Base-by-base conservation (phyloP, 2,797 vertebrate species). In the Pseudopleuronectes americanus region DNA sequence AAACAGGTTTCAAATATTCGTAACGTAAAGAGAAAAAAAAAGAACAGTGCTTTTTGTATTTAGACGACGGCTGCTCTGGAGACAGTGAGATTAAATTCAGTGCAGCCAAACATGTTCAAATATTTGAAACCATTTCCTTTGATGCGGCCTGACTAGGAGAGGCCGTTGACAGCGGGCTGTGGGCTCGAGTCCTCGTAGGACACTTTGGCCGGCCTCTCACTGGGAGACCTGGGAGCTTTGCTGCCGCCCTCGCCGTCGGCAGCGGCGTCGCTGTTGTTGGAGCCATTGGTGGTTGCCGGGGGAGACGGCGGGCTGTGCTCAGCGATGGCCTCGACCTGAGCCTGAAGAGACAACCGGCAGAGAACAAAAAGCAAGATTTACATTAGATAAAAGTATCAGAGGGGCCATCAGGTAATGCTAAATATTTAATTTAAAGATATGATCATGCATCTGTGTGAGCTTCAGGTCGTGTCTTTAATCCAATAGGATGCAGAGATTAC, bases 151-250 rank as follows among this genome's bases (percentile, higher is more conserved):
- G 64, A 95, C 96, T 97, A 99, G 91, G 96, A 97, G 92, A 99
- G 94, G 86, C 98, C 97, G 66, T 99, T 99, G 77, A 96, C 93
- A 71, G 96, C 96, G 60, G 95, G 91, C 88, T 95, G 92, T 54
- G 93, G 94, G 86, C 86, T 93, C 24, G 90, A 92, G 28, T 97
- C 96, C 68, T 85, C 95, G 84, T 93, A 87, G 78, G 90, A 90
- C 87, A 90, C 93, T 83, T 90, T 92, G 45, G 87, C 63, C 7
- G 86, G 90, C 90, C 86, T 94, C 89, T 97, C 96, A 33, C 92
- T 86, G 71, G 96, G 89, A 87, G 94, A 92, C 82, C 84, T 85
- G 77, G 93, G 89, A 59, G 90, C 84, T 87, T 92, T 79, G 75
- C 92, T 85, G 88, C 91, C 81, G 1, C 16, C 26, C 17, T 80